phyloP scores from a whole-genome alignment of 1,140 invertebrate species.

The Pinna nobilis region DNA sequence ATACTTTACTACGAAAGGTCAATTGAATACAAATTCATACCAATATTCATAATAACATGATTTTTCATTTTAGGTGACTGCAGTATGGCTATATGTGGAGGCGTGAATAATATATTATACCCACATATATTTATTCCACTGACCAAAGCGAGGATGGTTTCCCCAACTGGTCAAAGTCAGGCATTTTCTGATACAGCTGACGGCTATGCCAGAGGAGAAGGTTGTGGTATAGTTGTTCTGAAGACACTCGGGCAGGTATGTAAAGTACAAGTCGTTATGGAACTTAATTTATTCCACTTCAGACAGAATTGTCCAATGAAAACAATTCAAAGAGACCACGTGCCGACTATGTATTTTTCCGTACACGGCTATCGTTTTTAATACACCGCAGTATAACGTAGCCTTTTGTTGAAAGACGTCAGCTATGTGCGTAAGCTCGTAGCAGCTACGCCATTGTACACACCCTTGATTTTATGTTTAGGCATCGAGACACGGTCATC shows the following conservation, averaged over 20 bases:
- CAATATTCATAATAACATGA: background rate
- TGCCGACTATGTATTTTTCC: too few species aligned
- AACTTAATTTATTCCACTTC: background rate
- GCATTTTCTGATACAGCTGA: constrained; percentile 52
- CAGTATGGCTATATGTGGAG: constrained; percentile 51
- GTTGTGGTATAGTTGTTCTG: constrained; percentile 58
- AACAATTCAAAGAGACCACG: too few species aligned
- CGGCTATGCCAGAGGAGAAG: constrained; percentile 61
- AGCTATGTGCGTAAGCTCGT: too few species aligned
- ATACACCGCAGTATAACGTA: too few species aligned
- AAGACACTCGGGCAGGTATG: constrained; percentile 52
- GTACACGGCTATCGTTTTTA: too few species aligned
- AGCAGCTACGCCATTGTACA: too few species aligned
- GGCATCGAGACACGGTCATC: too few species aligned
- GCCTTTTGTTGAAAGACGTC: too few species aligned
- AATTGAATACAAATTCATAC: background rate
- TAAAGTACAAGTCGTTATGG: background rate
- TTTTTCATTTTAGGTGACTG: constrained; percentile 43
- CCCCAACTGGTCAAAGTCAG: constrained; percentile 54
- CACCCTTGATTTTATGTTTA: too few species aligned
- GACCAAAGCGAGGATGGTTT: constrained; percentile 52
- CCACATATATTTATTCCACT: constrained; percentile 43
- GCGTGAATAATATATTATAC: constrained; percentile 42
- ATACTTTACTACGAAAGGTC: too few species aligned
- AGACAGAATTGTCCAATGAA: too few species aligned